Conservation (phyloP, 1,140 invertebrate genomes). For the Macrostomum lignano region DNA sequence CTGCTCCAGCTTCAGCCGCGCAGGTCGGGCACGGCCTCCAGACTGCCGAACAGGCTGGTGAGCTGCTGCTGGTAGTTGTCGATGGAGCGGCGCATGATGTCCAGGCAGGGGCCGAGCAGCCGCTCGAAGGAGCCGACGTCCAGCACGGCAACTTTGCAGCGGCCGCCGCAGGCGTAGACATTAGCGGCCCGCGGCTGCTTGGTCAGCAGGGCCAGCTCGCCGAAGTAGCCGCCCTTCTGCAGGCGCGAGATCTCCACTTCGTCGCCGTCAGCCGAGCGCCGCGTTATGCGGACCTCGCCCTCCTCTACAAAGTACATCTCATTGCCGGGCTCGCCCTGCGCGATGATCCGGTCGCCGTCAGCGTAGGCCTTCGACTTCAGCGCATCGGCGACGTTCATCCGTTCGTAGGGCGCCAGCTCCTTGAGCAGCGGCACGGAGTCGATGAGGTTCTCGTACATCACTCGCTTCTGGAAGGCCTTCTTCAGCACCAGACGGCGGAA, state of each 20-base stretch:
- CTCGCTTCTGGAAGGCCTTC: conserved; percentile 5
- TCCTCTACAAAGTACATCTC: conserved; percentile 90
- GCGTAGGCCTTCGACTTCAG: background rate
- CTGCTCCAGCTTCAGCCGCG: conserved; percentile 3
- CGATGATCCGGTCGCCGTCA: background rate
- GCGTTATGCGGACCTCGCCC: conserved; percentile 42
- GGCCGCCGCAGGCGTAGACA: conserved; percentile 35
- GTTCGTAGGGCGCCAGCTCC: conserved; percentile 5
- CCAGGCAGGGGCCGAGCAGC: conserved; percentile 78
- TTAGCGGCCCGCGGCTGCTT: conserved; percentile 79
- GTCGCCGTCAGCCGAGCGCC: background rate
- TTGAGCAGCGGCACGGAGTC: conserved; percentile 4
- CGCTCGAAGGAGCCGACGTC: conserved; percentile 90
- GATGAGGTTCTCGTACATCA: conserved; percentile 1
- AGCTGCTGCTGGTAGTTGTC: conserved; percentile 2
- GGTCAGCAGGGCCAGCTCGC: conserved; percentile 62
- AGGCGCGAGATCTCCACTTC: conserved; percentile 2
- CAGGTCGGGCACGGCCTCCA: conserved; percentile 3
- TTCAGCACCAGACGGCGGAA: conserved; percentile 42
- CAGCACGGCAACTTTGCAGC: conserved; percentile 37
- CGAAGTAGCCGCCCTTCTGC: conserved; percentile 2
- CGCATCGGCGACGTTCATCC: conserved; percentile 6
- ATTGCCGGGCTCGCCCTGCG: conserved; percentile 51
- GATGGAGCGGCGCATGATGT: conserved; percentile 41
- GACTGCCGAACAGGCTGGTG: conserved; percentile 3